Base-by-base conservation (phyloP, 1,140 invertebrate genomes). In the Drosophila mayri region DNA sequence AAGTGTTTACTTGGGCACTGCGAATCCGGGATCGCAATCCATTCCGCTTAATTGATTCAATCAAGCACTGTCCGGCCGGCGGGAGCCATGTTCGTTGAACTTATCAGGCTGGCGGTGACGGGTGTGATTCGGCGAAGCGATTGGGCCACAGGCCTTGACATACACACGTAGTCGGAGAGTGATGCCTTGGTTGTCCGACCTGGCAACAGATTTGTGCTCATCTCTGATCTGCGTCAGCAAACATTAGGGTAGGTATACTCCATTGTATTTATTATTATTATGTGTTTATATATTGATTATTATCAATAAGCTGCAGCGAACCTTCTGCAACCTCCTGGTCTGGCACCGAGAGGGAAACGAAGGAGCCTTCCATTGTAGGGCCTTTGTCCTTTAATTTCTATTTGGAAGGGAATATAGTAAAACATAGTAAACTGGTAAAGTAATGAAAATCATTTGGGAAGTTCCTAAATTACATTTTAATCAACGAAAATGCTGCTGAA, bases 21-120 rank as follows among this genome's bases (percentile, higher is more conserved):
- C 62, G 83, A 88, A 83, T 87, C 83, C 83, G 83, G 84, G 84
- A 84, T 88, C 84, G 80, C 73, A 66, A 83, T 71, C 70, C 65
- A 77, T 74, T 85, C 65, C 60, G 65, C 57, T 80, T 88, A 88
- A 87, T 87, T 87, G 76, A 90, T 74, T 84, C 74, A 90, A 87
- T 87, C 80, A 87, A 75, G 60, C 63, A 50, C 30, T 37, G 28
- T 55, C 43, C 52, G 63, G 52, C 44, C 20, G 44, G 22, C 43
- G 58, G 40, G 40, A 52, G 44, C 52, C 60, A 59, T 78, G 63
- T 65, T 52, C 67, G 55, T 79, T 68, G 61, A 67, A 83, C 76
- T 83, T 84, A 88, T 88, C 83, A 88, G 52, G 52, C 83, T 77
- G 35, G 52, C 61, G 67, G 71, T 80, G 73, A 41, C 60, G 41